phyloP scores from a whole-genome alignment of 2,797 vertebrate genomes.

The Acestrorhynchus altus region DNA sequence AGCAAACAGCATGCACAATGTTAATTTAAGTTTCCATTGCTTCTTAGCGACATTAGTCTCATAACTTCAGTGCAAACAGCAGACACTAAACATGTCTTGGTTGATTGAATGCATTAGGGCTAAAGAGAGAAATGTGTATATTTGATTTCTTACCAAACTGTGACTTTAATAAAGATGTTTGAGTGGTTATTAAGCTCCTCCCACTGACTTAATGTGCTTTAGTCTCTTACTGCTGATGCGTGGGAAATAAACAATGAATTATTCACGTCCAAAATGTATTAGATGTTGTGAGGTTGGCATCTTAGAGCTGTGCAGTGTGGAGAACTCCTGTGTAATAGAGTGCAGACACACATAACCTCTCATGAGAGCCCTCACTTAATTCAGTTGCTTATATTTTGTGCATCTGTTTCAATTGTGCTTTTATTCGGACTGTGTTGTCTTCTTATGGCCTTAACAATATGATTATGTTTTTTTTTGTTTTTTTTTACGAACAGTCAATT shows the following conservation, averaged over 20 bases:
- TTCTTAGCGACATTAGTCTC: background rate
- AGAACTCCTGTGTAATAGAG: background rate
- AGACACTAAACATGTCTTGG: background rate
- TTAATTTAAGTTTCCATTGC: background rate
- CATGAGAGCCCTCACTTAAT: background rate
- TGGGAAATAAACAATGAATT: slow-evolving; percentile 49
- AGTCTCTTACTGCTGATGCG: slow-evolving; percentile 2
- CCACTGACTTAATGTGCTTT: slow-evolving; percentile 35
- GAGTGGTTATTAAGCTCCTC: background rate
- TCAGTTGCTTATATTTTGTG: background rate
- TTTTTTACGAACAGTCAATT: background rate
- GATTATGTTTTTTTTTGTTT: background rate
- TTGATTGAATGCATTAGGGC: background rate
- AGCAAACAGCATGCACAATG: no score
- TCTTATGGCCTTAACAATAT: slow-evolving; percentile 3
- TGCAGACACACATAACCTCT: background rate
- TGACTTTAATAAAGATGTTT: slow-evolving; percentile 9
- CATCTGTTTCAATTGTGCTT: background rate
- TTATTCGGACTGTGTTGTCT: background rate
- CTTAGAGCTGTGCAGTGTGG: slow-evolving; percentile 14
- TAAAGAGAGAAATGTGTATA: background rate
- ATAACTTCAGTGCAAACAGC: background rate
- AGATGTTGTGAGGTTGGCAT: slow-evolving; percentile 33
- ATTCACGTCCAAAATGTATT: slow-evolving; percentile 44
- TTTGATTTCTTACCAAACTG: background rate